Evolutionary conservation across 2,797 vertebrate species (phyloP).

Genomic region (Spinus pinus): DNA sequence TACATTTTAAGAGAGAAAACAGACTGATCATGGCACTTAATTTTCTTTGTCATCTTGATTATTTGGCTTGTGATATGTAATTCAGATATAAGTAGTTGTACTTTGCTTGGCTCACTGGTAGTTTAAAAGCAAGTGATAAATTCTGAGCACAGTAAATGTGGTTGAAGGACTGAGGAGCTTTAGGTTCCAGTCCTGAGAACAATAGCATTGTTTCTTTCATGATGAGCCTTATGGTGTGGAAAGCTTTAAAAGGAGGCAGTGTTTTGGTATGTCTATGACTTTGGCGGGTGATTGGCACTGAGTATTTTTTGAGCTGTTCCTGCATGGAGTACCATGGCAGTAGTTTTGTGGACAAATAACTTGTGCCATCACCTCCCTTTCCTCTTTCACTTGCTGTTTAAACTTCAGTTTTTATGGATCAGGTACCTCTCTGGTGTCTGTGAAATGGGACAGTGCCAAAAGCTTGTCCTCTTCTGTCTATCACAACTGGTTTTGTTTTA

Average conservation of each 20-base stretch:
- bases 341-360: neutral
- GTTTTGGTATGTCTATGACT: neutral
- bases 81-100: neutral
- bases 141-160: neutral
- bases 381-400: neutral
- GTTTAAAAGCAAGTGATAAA: neutral
- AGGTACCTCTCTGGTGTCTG: neutral
- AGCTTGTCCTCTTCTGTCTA: neutral
- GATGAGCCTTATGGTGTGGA: neutral
- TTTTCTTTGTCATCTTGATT: constrained; percentile 16
- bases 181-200: neutral
- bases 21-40: neutral
- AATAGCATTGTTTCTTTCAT: neutral
- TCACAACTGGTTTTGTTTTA: neutral
- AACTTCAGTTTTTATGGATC: neutral
- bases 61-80: constrained; percentile 19
- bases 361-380: neutral
- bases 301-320: neutral
- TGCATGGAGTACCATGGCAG: neutral
- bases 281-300: neutral
- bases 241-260: neutral
- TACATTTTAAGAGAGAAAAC: neutral
- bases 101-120: neutral
- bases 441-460: neutral
- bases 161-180: neutral